A percentile compares a stretch with the other conserved stretches of the same genome.
phyloP scores from a whole-genome alignment of 2,797 vertebrate genomes.

The Falco columbarius region DNA sequence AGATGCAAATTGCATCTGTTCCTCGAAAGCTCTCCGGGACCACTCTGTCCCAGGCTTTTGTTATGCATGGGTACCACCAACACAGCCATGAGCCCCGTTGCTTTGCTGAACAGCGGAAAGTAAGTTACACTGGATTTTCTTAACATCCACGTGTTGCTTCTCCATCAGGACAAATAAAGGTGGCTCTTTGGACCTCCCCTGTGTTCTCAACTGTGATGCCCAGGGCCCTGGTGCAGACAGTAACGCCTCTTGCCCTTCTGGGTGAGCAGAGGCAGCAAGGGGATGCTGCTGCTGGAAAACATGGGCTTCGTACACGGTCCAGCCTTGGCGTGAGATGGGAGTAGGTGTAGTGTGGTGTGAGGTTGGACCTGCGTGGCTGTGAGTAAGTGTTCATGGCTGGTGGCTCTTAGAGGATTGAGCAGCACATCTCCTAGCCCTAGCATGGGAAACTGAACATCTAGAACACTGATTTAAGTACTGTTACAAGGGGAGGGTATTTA shows the following conservation, averaged over 20 bases:
- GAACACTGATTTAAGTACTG: not conserved
- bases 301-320: fast-evolving
- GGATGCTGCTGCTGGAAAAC: not conserved
- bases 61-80: not conserved
- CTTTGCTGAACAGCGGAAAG: not conserved
- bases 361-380: not conserved
- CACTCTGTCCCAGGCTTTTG: not conserved
- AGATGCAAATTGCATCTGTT: not conserved
- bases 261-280: not conserved
- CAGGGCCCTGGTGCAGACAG: not conserved
- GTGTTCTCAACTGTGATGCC: not conserved
- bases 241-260: not conserved
- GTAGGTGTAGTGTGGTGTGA: not conserved
- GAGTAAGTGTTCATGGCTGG: not conserved
- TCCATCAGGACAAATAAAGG: not conserved
- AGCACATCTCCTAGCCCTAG: not conserved
- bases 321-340: not conserved
- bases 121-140: not conserved
- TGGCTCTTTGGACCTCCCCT: not conserved
- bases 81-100: not conserved
- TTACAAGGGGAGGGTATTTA: not conserved
- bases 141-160: fast-evolving
- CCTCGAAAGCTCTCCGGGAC: not conserved
- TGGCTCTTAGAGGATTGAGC: not conserved
- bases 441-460: not conserved